These are phyloP conservation scores for Belgica antarctica DNA, from an alignment of 2,888 invertebrate genomes.

Conservation along the genomic window DNA sequence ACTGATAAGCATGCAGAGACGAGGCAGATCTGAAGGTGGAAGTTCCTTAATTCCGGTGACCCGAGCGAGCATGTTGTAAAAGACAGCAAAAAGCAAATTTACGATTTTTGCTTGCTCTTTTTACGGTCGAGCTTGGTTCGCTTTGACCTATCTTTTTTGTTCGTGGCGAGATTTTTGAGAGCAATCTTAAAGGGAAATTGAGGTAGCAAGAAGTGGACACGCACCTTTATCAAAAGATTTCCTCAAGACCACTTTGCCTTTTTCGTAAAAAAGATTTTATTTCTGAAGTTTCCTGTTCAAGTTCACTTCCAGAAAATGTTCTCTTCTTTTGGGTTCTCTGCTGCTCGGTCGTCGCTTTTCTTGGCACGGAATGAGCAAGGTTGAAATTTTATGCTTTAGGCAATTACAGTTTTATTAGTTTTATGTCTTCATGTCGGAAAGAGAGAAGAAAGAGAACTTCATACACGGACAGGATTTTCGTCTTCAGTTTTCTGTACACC, in stretches of 20 bases:
- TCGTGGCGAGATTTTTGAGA: background rate
- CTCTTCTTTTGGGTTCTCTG: too few species aligned
- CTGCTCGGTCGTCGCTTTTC: background rate
- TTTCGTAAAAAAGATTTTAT: too few species aligned
- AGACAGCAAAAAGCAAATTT: background rate
- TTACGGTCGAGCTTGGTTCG: background rate
- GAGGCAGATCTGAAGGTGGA: too few species aligned
- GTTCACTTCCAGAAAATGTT: too few species aligned
- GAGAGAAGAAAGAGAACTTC: background rate
- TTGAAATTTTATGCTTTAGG: background rate
- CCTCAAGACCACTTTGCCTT: slow-evolving; percentile 4
- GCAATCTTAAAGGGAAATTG: background rate
- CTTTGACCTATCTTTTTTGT: background rate
- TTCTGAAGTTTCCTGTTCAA: too few species aligned
- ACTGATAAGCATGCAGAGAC: background rate
- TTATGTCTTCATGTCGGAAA: background rate
- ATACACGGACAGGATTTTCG: background rate
- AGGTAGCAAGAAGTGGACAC: background rate
- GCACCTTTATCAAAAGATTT: slow-evolving; percentile 21
- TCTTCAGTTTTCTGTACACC: background rate
- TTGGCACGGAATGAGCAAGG: background rate
- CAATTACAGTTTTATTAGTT: slow-evolving; percentile 15
- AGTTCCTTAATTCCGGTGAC: background rate
- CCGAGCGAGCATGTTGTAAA: background rate
- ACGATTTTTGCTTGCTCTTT: background rate